phyloP scores from a whole-genome alignment of 2,113 vertebrate species.

The Podarcis raffonei region DNA sequence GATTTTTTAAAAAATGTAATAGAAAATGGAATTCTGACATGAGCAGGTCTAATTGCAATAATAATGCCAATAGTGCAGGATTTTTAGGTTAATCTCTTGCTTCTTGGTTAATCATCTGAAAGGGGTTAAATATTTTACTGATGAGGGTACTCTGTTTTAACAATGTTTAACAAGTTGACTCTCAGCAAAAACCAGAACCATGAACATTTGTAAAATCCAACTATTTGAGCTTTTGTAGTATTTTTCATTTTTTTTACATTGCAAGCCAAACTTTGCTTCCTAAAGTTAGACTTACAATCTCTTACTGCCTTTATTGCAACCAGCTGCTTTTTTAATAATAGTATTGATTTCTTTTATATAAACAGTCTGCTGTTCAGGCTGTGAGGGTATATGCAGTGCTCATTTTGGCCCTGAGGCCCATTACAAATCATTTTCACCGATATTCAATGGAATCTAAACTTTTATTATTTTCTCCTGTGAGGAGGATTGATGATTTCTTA shows the following conservation, averaged over 20 bases:
- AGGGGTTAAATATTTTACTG: constrained; percentile 57
- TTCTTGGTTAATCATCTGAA: constrained; percentile 51
- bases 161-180: constrained; percentile 46
- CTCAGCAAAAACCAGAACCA: constrained; percentile 3
- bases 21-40: constrained; percentile 37
- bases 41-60: constrained; percentile 56
- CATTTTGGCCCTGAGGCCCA: background rate
- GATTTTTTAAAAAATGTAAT: constrained; percentile 8
- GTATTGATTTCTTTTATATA: constrained; percentile 15
- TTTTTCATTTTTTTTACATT: background rate
- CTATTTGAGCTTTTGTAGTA: background rate
- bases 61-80: constrained; percentile 51
- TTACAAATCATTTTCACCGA: constrained; percentile 35
- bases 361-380: background rate
- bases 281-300: background rate
- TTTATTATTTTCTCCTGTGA: constrained; percentile 43
- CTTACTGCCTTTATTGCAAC: constrained; percentile 20
- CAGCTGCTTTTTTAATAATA: constrained; percentile 24
- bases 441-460: constrained; percentile 27
- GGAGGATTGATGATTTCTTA: constrained; percentile 29
- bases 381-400: constrained; percentile 31
- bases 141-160: constrained; percentile 42
- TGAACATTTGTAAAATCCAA: constrained; percentile 25
- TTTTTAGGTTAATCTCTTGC: constrained; percentile 57
- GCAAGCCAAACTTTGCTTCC: constrained; percentile 15